Percentiles rank a stretch among this genome's conserved stretches.
Conservation (phyloP, 2,113 vertebrate species). For the Nanorana parkeri region DNA sequence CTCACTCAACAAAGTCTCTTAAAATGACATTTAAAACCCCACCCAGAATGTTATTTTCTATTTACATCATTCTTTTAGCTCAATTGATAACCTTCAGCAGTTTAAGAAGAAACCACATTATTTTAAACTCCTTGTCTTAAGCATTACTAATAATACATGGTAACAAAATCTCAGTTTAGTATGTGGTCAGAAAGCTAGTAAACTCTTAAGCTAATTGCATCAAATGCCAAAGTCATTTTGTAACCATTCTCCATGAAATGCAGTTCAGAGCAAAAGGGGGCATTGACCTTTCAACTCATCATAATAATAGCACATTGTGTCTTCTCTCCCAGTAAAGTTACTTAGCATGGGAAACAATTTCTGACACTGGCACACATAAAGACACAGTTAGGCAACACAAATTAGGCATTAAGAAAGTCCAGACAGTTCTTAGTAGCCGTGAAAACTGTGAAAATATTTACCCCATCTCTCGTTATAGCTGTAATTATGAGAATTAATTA, state of each 20-base stretch:
- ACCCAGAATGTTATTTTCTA: too few species aligned
- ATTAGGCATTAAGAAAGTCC: background rate
- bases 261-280: background rate
- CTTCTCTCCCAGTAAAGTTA: slow-evolving; percentile 2
- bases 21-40: too few species aligned
- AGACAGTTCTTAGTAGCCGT: too few species aligned
- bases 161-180: slow-evolving; percentile 1
- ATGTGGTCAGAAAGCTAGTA: slow-evolving; percentile 10
- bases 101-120: background rate
- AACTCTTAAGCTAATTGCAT: background rate
- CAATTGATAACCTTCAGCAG: background rate
- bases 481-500: too few species aligned
- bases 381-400: slow-evolving; percentile 13
- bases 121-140: background rate
- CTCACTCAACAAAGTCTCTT: too few species aligned
- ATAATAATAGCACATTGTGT: slow-evolving; percentile 28
- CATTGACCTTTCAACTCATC: slow-evolving; percentile 28
- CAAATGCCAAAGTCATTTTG: slow-evolving; percentile 36
- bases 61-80: too few species aligned
- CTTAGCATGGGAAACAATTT: slow-evolving; percentile 20
- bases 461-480: too few species aligned
- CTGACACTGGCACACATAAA: background rate
- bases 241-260: background rate
- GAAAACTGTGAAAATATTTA: too few species aligned
- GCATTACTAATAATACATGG: background rate